phyloP scores from a whole-genome alignment of 2,888 invertebrate genomes.

The Himalopsyche anomala region DNA sequence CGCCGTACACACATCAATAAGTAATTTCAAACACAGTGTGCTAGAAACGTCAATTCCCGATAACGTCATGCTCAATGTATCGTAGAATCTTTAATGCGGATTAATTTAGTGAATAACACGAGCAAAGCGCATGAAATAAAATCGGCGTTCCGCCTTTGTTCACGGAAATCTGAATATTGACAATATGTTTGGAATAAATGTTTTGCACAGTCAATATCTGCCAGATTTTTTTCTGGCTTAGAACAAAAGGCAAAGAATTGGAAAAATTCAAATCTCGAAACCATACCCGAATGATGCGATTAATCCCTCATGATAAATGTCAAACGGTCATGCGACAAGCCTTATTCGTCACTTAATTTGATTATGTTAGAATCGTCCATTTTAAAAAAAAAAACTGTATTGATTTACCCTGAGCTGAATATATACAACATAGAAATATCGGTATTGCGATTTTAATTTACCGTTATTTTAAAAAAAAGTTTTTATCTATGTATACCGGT shows the following conservation, averaged over 20 bases:
- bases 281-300: no score
- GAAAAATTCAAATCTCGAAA: no score
- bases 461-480: no score
- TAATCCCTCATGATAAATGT: no score
- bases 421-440: no score
- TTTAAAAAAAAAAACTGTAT: no score
- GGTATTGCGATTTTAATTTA: no score
- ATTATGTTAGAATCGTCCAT: no score
- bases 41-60: conserved; percentile 30
- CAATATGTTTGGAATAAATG: conserved; percentile 10
- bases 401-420: no score
- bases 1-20: background rate
- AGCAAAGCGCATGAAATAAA: conserved; percentile 14
- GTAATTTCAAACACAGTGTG: background rate
- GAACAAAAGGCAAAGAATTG: background rate
- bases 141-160: background rate
- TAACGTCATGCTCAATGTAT: conserved; percentile 6
- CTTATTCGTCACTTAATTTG: no score
- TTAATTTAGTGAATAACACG: conserved; percentile 14
- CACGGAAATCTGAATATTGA: background rate
- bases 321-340: no score
- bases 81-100: conserved; percentile 26
- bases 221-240: background rate
- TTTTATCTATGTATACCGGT: no score
- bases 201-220: background rate